Conservation (phyloP, 2,113 vertebrate genomes). For the Dipodomys stephensi region DNA sequence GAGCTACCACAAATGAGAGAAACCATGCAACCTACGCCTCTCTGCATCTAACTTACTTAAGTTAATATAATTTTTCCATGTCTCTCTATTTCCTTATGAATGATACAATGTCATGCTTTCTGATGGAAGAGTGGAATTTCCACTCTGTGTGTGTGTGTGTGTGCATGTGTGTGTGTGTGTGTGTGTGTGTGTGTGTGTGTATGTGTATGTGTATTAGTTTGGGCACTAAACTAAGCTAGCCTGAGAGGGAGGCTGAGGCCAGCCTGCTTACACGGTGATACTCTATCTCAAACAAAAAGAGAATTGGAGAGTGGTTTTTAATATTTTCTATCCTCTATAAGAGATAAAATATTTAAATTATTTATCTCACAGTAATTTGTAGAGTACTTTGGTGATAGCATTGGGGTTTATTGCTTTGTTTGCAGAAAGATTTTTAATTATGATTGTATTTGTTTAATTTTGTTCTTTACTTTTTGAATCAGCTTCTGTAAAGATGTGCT, state of each 20-base stretch:
- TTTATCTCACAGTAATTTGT: background rate
- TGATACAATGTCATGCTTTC: no score
- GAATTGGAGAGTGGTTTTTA: background rate
- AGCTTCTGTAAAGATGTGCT: background rate
- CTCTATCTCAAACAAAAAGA: background rate
- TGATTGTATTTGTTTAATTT: slow-evolving; percentile 2
- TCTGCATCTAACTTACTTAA: no score
- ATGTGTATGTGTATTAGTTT: background rate
- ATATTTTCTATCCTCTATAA: background rate
- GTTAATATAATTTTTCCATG: no score
- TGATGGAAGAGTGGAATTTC: no score
- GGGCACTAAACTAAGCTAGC: background rate
- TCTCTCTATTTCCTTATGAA: no score
- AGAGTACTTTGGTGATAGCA: background rate
- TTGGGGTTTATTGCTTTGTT: background rate
- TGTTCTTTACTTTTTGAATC: background rate
- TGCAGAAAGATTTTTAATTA: slow-evolving; percentile 46
- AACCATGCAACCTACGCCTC: no score
- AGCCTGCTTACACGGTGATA: background rate
- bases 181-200: no score
- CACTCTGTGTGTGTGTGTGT: no score
- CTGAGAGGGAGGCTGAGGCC: background rate
- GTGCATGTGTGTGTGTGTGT: no score
- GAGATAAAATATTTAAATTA: background rate
- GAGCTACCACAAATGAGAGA: no score